phyloP scores from a whole-genome alignment of 2,113 vertebrate genomes.

The Ameiurus melas region DNA sequence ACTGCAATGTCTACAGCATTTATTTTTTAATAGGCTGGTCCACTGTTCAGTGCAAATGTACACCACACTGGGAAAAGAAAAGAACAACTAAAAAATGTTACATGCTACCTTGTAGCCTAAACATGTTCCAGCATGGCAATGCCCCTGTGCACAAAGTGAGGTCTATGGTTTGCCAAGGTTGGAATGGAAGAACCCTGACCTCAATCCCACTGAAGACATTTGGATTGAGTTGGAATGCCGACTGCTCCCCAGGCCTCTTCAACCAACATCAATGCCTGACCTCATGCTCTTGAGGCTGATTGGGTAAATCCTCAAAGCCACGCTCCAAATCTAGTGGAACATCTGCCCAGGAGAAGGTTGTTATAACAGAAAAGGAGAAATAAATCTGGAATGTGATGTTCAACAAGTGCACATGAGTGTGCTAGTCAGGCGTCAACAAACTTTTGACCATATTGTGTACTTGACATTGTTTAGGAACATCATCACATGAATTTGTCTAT shows the following conservation, averaged over 20 bases:
- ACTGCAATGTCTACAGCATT: slow-evolving; percentile 20
- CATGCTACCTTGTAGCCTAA: background rate
- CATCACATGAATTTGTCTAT: background rate
- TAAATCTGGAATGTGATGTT: background rate
- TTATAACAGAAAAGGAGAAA: background rate
- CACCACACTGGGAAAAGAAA: background rate
- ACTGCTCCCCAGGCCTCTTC: background rate
- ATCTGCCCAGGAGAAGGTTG: background rate
- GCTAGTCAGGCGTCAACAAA: background rate
- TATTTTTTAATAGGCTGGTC: slow-evolving; percentile 1
- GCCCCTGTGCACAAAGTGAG: background rate
- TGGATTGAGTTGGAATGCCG: background rate
- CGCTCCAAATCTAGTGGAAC: background rate
- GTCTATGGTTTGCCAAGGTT: background rate
- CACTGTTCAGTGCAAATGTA: background rate
- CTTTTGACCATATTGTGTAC: background rate
- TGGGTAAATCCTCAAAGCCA: background rate
- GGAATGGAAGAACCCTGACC: background rate
- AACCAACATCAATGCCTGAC: background rate
- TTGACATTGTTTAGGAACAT: background rate
- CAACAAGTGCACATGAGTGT: background rate
- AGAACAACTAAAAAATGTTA: slow-evolving; percentile 15
- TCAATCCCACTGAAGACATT: background rate
- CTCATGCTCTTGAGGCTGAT: background rate
- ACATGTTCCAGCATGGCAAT: background rate